Conservation (phyloP, 1,140 invertebrate genomes). For the Heliconius hewitsoni region DNA sequence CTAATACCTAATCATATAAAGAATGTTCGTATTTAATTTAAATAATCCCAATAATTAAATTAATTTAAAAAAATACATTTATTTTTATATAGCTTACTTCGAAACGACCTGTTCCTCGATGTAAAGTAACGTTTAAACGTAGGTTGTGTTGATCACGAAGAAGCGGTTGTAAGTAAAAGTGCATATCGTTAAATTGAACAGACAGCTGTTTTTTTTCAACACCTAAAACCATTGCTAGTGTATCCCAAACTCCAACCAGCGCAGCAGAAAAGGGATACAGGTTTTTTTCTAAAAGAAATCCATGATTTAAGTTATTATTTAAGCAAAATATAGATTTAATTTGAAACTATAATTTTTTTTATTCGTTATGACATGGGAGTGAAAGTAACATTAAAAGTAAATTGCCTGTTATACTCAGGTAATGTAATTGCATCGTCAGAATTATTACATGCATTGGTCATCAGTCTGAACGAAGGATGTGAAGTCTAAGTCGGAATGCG, state of each 20-base stretch:
- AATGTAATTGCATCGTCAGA: too few relatives aligned
- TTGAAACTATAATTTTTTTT: too few relatives aligned
- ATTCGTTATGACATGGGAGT: too few relatives aligned
- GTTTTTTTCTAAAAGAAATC: slow-evolving; percentile 42
- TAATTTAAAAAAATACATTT: not conserved
- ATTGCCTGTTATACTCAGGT: too few relatives aligned
- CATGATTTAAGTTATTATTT: too few relatives aligned
- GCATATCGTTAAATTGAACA: slow-evolving; percentile 51
- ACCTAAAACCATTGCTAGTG: slow-evolving; percentile 47
- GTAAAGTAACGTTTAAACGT: slow-evolving; percentile 41
- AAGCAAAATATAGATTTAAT: too few relatives aligned
- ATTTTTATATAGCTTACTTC: slow-evolving; percentile 46
- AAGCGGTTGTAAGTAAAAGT: slow-evolving; percentile 47
- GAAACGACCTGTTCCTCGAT: slow-evolving; percentile 52
- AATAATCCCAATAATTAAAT: not conserved
- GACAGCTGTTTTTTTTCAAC: slow-evolving; percentile 41
- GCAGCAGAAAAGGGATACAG: slow-evolving; percentile 51
- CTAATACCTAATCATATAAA: slow-evolving; percentile 37
- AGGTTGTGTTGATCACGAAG: slow-evolving; percentile 47
- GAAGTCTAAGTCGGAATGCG: too few relatives aligned
- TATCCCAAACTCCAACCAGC: slow-evolving; percentile 57
- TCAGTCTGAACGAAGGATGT: too few relatives aligned
- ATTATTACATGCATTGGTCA: too few relatives aligned
- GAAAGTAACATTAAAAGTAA: too few relatives aligned
- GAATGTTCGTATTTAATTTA: not conserved